These are phyloP conservation scores for Tenthredo livida DNA, from an alignment of 2,888 invertebrate species.

Conservation along the genomic window DNA sequence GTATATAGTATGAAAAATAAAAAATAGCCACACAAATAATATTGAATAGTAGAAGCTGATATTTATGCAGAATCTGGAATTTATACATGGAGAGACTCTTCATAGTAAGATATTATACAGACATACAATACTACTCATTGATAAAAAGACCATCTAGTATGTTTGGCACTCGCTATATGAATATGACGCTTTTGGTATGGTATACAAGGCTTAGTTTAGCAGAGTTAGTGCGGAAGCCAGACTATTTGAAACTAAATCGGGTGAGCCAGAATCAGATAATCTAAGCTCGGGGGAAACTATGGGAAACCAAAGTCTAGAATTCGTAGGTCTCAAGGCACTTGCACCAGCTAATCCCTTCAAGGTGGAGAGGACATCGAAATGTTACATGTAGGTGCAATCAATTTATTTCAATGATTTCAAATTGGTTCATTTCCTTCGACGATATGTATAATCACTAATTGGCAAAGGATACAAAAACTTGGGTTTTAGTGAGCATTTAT, in stretches of 20 bases:
- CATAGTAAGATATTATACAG: not conserved
- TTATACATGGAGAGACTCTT: too few species aligned
- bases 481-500: too few species aligned
- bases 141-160: not conserved
- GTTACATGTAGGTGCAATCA: not conserved
- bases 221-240: not conserved
- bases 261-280: constrained; percentile 3
- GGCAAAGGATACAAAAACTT: too few species aligned
- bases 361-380: not conserved
- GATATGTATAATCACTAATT: too few species aligned
- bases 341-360: not conserved
- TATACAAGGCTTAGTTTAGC: not conserved
- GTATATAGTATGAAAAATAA: too few species aligned
- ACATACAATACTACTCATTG: too few species aligned
- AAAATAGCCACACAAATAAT: not conserved
- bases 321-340: not conserved
- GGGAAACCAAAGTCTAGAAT: not conserved
- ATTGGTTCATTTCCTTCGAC: not conserved
- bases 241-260: constrained; percentile 3
- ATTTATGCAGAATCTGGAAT: not conserved
- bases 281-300: not conserved
- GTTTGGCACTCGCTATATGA: not conserved
- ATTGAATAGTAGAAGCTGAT: not conserved
- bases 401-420: not conserved
- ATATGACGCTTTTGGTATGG: not conserved